Base-by-base conservation (phyloP, 2,113 vertebrate genomes). In the Megalops atlanticus region DNA sequence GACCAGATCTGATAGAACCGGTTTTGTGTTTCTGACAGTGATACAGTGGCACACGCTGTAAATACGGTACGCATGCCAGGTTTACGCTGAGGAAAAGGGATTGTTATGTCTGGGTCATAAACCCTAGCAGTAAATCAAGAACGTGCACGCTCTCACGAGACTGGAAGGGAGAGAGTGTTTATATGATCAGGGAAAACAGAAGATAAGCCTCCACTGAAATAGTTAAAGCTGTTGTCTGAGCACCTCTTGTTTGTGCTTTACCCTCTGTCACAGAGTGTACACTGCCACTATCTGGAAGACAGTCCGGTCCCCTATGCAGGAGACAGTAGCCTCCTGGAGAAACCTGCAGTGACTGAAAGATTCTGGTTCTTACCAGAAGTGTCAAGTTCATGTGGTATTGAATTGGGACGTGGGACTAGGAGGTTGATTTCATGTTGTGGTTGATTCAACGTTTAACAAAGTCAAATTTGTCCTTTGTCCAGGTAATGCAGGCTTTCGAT, bases 401-500 rank as follows among this genome's bases (percentile, higher is more conserved):
- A n/a, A n/a, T n/a, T n/a, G n/a, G n/a, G n/a, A 54, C 21, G 74
- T 33, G 33, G 31, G 64, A 14, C 16, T 31, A 6, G n/a, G n/a
- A 18, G 38, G 43, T 5, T 52, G 47, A n/a, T 77, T 8, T n/a
- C n/a, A 64, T 64, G 12, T 27, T 7, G n/a, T 64, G 58, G 27
- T 11, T 27, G 24, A 64, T 64, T 64, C 18, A 64, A 64, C n/a
- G n/a, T n/a, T 31, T 24, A 64, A 24, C n/a, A 64, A 64, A 64
- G n/a, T 43, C 64, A 21, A 16, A 15, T 16, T 82, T 14, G 52
- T 49, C 52, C 47, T 43, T 77, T 85, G 79, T 77, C 76, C 89
- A 95, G 94, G 93, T 86, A 94, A 92, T 86, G 92, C 93, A 88
- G 94, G 89, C 80, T 91, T 93, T 87, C 92, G 91, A 87, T 91